These are phyloP conservation scores for Heliconius ethilla DNA, from an alignment of 2,888 invertebrate genomes.

Conservation along the genomic window DNA sequence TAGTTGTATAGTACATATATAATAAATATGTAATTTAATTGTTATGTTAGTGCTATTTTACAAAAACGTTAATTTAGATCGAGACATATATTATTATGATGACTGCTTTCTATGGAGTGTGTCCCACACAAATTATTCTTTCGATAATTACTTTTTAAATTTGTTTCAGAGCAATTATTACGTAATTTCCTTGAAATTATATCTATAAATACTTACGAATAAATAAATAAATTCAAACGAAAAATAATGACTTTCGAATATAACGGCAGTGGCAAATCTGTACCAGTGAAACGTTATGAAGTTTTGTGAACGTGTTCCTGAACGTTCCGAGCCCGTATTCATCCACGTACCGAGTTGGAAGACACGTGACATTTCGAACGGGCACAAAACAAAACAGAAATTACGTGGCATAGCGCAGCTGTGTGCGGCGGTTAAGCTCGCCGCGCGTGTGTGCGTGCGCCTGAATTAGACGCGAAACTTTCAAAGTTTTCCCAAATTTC, in stretches of 20 bases:
- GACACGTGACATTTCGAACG: slow-evolving; percentile 75
- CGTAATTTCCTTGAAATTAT: neutral
- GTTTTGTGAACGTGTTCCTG: slow-evolving; percentile 36
- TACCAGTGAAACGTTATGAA: slow-evolving; percentile 37
- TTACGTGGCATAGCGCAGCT: slow-evolving; percentile 63
- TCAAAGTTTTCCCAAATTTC: slow-evolving; percentile 83
- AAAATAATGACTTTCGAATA: slow-evolving; percentile 6
- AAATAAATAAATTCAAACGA: neutral
- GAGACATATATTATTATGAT: neutral
- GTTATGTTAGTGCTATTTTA: neutral
- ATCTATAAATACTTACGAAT: neutral
- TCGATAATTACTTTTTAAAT: too few relatives aligned
- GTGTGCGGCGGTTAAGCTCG: slow-evolving; percentile 67
- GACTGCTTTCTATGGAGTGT: neutral
- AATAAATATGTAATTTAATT: too few relatives aligned
- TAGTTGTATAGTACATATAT: neutral
- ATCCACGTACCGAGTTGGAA: slow-evolving; percentile 51
- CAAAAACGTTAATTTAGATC: neutral
- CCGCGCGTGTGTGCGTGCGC: slow-evolving; percentile 77
- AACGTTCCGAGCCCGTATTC: slow-evolving; percentile 51
- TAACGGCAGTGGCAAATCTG: slow-evolving; percentile 26
- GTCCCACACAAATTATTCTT: neutral
- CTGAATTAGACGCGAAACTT: slow-evolving; percentile 83
- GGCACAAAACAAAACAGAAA: slow-evolving; percentile 73
- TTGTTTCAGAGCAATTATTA: neutral